A percentile compares a stretch with the other conserved stretches of the same genome.
Evolutionary conservation across 2,888 invertebrate genomes (phyloP).

Genomic region (Mamestra brassicae): DNA sequence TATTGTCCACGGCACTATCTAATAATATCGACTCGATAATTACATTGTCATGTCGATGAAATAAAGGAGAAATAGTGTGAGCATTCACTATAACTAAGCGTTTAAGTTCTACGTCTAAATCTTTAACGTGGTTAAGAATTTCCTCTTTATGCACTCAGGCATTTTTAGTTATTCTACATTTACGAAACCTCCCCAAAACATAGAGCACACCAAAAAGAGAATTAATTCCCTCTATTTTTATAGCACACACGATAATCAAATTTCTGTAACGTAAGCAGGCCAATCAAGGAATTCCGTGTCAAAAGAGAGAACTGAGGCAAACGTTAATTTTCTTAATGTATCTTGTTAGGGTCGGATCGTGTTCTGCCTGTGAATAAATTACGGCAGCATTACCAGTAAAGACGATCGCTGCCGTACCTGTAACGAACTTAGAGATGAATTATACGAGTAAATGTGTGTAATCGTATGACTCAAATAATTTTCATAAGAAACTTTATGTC

Average conservation of each 20-base stretch:
- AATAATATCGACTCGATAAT: conserved; percentile 11
- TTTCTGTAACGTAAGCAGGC: conserved; percentile 80
- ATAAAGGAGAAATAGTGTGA: conserved; percentile 8
- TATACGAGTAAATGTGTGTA: conserved; percentile 51
- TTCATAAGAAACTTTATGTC: conserved; percentile 29
- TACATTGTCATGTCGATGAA: conserved; percentile 9
- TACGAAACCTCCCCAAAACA: conserved; percentile 4
- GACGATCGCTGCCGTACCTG: conserved; percentile 77
- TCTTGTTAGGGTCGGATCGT: conserved; percentile 83
- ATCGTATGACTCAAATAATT: conserved; percentile 26
- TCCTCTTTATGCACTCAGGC: neutral
- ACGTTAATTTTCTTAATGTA: conserved; percentile 88
- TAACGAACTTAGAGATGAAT: conserved; percentile 76
- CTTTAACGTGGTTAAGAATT: neutral
- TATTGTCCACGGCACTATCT: neutral
- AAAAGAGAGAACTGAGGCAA: conserved; percentile 82
- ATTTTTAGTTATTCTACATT: neutral
- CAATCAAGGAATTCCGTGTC: conserved; percentile 84
- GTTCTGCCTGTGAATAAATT: conserved; percentile 83
- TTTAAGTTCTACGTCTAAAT: neutral
- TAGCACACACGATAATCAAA: conserved; percentile 76
- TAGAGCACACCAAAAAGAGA: conserved; percentile 22
- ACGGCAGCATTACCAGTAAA: conserved; percentile 80
- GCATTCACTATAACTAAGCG: neutral
- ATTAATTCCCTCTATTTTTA: conserved; percentile 63